Base-by-base conservation (phyloP, 2,888 invertebrate species). In the Andrena chrysosceles region DNA sequence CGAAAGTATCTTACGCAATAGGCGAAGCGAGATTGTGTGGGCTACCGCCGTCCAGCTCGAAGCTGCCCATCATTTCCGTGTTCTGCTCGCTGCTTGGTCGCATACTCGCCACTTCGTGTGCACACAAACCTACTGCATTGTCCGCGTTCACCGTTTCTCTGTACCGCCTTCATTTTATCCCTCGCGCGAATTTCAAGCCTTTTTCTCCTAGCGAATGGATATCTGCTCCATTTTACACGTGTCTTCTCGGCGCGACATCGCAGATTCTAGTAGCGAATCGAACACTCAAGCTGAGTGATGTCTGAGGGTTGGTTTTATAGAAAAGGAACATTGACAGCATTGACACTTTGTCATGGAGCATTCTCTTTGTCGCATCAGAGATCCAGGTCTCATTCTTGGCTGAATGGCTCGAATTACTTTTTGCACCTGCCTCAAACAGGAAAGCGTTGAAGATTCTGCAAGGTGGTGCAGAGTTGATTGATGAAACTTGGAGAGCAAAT, bases 1-100 rank as follows among this genome's bases (percentile, higher is more conserved):
- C 89, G 92, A 91, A 91, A 93, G 93, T 92, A 84, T 85, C 86
- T 93, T 93, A 91, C 89, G 91, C 90, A 93, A 93, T 89, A 88
- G 87, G 86, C 87, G 89, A 89, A 91, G 90, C 87, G 88, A 86
- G 86, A 90, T 87, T 89, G 88, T 81, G 87, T 85, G 81, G 86
- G 87, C 86, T 87, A 86, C 83, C 85, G 84, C 77, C 76, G 85
- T 74, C 84, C 84, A 77, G 67, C 81, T 26, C 66, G 62, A 76
- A 86, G 83, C 86, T 90, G 86, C 88, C 91, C 90, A 90, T 91
- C 92, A 91, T 92, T 93, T 93, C 93, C 92, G 93, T 91, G 91
- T 93, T 92, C 89, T 87, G 80, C 85, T 66, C 74, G 83, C 84
- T 83, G 75, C 76, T 80, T 54, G 72, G 66, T 74, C 64, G 87